Base-by-base conservation (phyloP, 2,113 vertebrate genomes). In the Jaculus jaculus region DNA sequence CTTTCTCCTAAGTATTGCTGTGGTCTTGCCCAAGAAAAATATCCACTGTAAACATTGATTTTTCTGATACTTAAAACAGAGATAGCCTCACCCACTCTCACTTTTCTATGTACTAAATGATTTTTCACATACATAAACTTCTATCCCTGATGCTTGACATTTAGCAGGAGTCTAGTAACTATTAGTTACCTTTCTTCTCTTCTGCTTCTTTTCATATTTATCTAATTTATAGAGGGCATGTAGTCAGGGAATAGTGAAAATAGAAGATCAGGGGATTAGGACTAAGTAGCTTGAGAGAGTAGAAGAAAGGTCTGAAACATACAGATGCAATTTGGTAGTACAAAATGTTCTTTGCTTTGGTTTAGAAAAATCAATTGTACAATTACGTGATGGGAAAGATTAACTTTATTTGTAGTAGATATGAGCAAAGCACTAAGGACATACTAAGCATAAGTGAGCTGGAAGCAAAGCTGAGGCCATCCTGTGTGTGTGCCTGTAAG, bases 291-390 rank as follows among this genome's bases (percentile, higher is more conserved):
- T 68, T 24, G 17, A 75, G 82, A 92, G 32, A 26, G 32, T 26
- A 80, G 34, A 93, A 82, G 28, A 93, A 87, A 92, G 18, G 32
- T 15, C 60, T 83, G 60, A 80, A 92, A 79, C 47, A 82, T 47
- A 82, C 47, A 82, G 92, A 93, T 75, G 84, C 11, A 87, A 73
- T 95, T 96, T 63, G 54, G 3, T 91, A 74, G 42, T 75, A 65
- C 54, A 92, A 89, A 95, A 75, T 34, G 30, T 94, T 88, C 82
- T 93, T 90, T 87, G 74, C 85, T 63, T 92, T 86, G 39, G 16
- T 93, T 95, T 90, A 88, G 84, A 93, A 94, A 93, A 94, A 94
- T 96, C 79, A 90, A 80, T 88, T 95, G 60, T 93, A 34, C 85
- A 80, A 91, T 88, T 73, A 88, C 83, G 91, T 69, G 75, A 54